A percentile compares a stretch with the other conserved stretches of the same genome.
Conservation (phyloP, 2,888 invertebrate species). For the Apamea monoglypha region DNA sequence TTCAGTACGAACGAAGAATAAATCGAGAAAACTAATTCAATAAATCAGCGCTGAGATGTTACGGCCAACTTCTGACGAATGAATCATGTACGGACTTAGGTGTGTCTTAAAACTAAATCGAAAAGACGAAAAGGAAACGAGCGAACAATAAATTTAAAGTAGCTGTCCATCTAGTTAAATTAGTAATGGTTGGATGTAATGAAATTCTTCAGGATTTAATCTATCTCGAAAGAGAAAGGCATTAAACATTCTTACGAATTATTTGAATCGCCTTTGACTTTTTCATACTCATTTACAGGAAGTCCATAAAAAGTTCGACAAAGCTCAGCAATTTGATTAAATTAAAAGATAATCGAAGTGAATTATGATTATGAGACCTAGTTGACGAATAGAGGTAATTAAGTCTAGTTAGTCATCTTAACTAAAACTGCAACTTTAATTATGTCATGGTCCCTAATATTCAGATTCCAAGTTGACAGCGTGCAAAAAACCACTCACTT, state of each 20-base stretch:
- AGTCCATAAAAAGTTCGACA: neutral
- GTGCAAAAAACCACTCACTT: slow-evolving; percentile 4
- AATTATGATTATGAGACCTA: neutral
- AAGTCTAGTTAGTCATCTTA: neutral
- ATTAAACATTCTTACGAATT: neutral
- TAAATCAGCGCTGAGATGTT: too few species aligned
- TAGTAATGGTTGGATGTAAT: slow-evolving; percentile 10
- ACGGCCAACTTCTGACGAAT: too few species aligned
- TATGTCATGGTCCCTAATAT: neutral
- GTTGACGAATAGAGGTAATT: neutral
- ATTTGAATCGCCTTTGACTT: slow-evolving; percentile 8
- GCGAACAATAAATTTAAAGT: slow-evolving; percentile 9
- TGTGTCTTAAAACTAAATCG: slow-evolving; percentile 21
- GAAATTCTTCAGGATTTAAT: slow-evolving; percentile 10
- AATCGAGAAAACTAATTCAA: too few species aligned
- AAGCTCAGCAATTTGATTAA: neutral
- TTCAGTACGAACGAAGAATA: too few species aligned
- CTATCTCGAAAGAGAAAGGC: neutral
- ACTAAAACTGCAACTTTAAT: neutral
- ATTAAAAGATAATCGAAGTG: slow-evolving; percentile 14
- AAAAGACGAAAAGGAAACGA: slow-evolving; percentile 25
- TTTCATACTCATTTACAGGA: neutral
- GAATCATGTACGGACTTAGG: neutral
- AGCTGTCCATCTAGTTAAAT: slow-evolving; percentile 22
- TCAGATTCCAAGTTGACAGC: neutral